Evolutionary conservation across 2,797 vertebrate species (phyloP), one percentile per base, ranked within the genome.

Genomic region (Malurus leucopterus): DNA sequence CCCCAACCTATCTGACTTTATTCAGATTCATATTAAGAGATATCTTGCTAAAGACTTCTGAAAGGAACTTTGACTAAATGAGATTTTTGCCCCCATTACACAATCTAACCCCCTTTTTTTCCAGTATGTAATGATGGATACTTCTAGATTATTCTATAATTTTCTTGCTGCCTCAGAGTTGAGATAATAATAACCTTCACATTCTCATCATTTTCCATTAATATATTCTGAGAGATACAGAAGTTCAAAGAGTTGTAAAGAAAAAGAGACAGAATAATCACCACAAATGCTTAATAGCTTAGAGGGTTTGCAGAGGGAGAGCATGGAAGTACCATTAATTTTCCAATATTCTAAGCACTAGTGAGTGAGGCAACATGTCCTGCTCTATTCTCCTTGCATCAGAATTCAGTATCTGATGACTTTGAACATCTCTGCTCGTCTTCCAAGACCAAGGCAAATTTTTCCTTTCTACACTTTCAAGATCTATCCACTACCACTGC

Each of bases 11-110:
- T 76, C n/a, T 72, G 53, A 75, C 79, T 90, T 89, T 57, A 57
- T 72, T 89, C 73, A 83, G 47, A 85, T 44, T 74, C 63, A 72
- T n/a, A 69, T 88, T 87, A 74, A 85, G 54, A 90, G 41, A 92
- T 19, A 17, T 62, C 85, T 91, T 69, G 38, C 24, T 71, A 54
- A 92, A 57, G 54, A 91, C 54, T 83, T 89, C 40, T 78, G 61
- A 91, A 84, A 86, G 49, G 49, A 95, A 88, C 38, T 79, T 53
- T 2, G 38, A 72, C 49, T 91, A 92, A 94, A 92, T 88, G 85
- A 91, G 77, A 86, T 70, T 93, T 89, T 76, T 91, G 83, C 49
- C 92, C 72, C 85, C 49, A 47, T 92, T 93, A 89, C 57, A 91
- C 38, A 84, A 78, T 23, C 53, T 58, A 88, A 49, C 24, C 17